Evolutionary conservation across 2,797 vertebrate species (phyloP), one percentile per base, ranked within the genome.

Genomic region (Manis javanica): DNA sequence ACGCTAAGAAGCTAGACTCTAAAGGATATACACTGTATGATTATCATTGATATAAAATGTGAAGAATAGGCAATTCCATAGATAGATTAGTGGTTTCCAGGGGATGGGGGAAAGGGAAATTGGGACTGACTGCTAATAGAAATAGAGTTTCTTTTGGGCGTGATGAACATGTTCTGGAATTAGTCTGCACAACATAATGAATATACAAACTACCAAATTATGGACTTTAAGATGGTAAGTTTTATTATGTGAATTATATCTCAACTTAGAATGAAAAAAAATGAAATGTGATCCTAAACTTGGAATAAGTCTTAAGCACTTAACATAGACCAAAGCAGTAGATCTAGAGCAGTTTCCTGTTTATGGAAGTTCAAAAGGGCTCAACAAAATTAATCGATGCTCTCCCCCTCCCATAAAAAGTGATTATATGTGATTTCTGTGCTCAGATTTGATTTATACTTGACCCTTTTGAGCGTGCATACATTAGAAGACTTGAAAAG

Each of bases 261-360:
- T 84, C 53, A 42, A 31, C 49, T 75, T 63, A 46, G 46, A 46
- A 46, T 46, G 16, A 64, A n/a, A 24, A 34, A 42, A 53, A 81
- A 39, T 64, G n/a, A 84, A 86, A 63, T 59, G 59, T 87, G 51
- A 81, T 31, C 15, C 51, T 57, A 79, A 90, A 69, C 7, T 68
- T 93, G 63, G 49, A 82, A 86, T 53, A 81, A 55, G 24, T 63
- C 37, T 29, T 94, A 82, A 86, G 72, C 88, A 88, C 83, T 14
- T 59, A 10, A 10, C 82, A 26, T n/a, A 69, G n/a, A 29, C 77
- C 59, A 92, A 75, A 95, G 34, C 19, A 39, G 29, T 63, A 71
- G 46, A 69, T 77, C 37, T 79, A 66, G 42, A 87, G 21, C 14
- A 81, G 15, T 74, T 72, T 63, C 18, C 29, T 66, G 23, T 94